Percentiles rank a stretch among this genome's conserved stretches.
phyloP scores from a whole-genome alignment of 2,113 vertebrate species.

The Pongo abelii region DNA sequence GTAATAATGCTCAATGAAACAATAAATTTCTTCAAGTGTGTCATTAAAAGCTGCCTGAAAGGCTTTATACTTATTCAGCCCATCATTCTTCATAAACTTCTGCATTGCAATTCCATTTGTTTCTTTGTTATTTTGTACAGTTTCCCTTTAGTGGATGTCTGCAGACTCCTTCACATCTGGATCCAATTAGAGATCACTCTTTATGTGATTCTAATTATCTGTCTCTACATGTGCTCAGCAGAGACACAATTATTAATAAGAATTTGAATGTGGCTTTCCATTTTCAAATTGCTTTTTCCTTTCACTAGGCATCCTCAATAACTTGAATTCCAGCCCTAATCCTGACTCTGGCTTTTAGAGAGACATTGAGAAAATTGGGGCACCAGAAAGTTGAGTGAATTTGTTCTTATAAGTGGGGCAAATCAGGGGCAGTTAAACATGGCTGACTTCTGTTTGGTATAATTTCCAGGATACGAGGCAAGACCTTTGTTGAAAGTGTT shows the following conservation, averaged over 20 bases:
- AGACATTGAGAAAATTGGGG: slow-evolving; percentile 49
- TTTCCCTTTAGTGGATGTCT: slow-evolving; percentile 65
- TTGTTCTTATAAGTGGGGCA: slow-evolving; percentile 30
- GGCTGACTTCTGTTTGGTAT: not conserved
- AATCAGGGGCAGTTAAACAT: not conserved
- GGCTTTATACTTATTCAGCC: slow-evolving; percentile 52
- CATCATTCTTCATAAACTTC: slow-evolving; percentile 67
- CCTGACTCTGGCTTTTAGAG: slow-evolving; percentile 45
- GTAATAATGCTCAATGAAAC: slow-evolving; percentile 65
- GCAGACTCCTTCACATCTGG: slow-evolving; percentile 66
- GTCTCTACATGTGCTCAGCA: slow-evolving; percentile 79
- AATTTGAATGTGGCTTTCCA: slow-evolving; percentile 63
- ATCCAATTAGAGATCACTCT: slow-evolving; percentile 71
- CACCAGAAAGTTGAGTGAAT: slow-evolving; percentile 42
- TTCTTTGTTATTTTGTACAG: slow-evolving; percentile 53
- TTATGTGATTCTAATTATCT: slow-evolving; percentile 80
- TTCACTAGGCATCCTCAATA: slow-evolving; percentile 65
- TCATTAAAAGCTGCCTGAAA: slow-evolving; percentile 66
- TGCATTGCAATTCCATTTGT: slow-evolving; percentile 63
- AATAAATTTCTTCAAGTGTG: slow-evolving; percentile 73
- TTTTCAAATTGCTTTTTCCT: slow-evolving; percentile 71
- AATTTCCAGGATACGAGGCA: not conserved
- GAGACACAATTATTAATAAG: slow-evolving; percentile 79
- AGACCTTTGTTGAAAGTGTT: not conserved
- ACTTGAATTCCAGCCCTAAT: slow-evolving; percentile 68